Base-by-base conservation (phyloP, 1,140 invertebrate species). In the Drosophila varians region DNA sequence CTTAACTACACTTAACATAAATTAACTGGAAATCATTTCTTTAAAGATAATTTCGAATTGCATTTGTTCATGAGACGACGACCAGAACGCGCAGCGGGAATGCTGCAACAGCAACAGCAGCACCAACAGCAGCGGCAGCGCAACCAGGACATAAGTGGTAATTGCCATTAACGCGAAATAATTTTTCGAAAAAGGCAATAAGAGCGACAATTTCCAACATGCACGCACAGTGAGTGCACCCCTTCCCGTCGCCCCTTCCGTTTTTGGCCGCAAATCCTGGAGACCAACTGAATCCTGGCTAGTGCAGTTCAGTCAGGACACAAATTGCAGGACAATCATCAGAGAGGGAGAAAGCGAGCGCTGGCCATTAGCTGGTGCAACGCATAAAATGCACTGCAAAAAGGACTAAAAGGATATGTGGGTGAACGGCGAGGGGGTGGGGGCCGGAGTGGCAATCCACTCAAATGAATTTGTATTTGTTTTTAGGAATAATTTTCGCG, bases 161-260 rank as follows among this genome's bases (percentile, higher is more conserved):
- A 87, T 87, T 82, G 80, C 82, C 80, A 87, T 86, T 86, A 86
- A 87, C 77, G 82, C 73, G 69, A 77, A 86, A 86, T 87, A 87
- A 86, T 86, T 87, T 86, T 80, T 74, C 64, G 77, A 69, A 86
- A 66, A 86, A 61, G 58, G 80, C 82, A 86, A 86, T 86, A 86
- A 86, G 77, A 76, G 65, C 66, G 80, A 80, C 68, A 73, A 87
- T 86, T 86, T 80, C 40, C 82, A 80, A 73, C 82, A 82, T 55
- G 82, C 53, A 87, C 70, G 54, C 56, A 72, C 60, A 38, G 43
- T 52, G 34, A n/a, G n/a, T n/a, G n/a, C n/a, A n/a, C 66, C 47
- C 28, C 25, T 23, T 8, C 28, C 11, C 7, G 19, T 19, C 5
- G 9, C 45, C 11, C 1, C 12, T 12, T 19, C 3, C 2, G 21